Conservation (phyloP, 2,113 vertebrate species). For the Pomatorhinus ruficollis region DNA sequence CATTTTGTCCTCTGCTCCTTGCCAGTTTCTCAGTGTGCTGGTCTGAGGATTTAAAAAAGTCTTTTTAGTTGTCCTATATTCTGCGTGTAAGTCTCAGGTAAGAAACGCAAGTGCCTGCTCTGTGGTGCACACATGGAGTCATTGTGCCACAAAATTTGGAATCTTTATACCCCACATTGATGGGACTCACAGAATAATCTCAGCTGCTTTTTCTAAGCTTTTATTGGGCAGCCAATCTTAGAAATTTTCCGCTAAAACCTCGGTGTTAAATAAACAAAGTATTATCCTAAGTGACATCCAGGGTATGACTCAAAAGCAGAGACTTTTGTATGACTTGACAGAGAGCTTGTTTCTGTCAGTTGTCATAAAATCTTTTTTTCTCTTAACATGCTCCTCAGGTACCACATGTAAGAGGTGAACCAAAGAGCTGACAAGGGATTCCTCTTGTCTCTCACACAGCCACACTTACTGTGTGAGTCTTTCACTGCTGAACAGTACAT, state of each 20-base stretch:
- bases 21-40: neutral
- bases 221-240: neutral
- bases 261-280: neutral
- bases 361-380: neutral
- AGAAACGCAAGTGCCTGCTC: neutral
- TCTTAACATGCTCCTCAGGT: neutral
- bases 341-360: neutral
- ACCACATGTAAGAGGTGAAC: neutral
- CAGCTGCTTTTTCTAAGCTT: neutral
- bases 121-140: neutral
- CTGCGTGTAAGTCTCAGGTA: neutral
- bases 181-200: neutral
- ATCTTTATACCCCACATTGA: neutral
- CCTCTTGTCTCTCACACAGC: neutral
- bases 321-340: neutral
- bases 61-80: neutral
- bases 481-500: neutral
- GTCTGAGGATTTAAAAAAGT: neutral
- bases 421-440: neutral
- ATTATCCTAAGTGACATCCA: neutral
- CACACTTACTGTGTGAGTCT: neutral
- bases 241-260: neutral
- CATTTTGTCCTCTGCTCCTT: neutral
- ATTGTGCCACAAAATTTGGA: neutral
- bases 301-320: neutral